These are phyloP conservation scores for Drosophila bocqueti DNA, from an alignment of 1,140 invertebrate genomes.

Conservation along the genomic window DNA sequence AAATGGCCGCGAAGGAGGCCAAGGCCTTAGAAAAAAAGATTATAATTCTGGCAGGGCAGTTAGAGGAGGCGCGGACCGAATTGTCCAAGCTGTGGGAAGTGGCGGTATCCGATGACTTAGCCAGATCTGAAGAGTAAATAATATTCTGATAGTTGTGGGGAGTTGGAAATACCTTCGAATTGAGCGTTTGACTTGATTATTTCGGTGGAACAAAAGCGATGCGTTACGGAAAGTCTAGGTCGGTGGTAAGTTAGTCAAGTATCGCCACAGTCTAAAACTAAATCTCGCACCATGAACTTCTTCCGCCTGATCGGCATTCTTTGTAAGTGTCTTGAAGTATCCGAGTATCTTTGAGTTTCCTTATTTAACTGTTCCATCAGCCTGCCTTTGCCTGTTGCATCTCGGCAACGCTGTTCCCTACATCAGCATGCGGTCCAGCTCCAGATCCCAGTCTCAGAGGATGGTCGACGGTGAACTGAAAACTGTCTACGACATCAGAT, in stretches of 20 bases:
- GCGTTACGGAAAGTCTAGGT: not conserved
- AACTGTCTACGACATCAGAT: constrained; percentile 3
- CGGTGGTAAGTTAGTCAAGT: too few species aligned
- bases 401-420: not conserved
- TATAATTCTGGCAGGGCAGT: too few species aligned
- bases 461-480: not conserved
- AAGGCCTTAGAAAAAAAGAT: too few species aligned
- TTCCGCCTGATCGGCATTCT: not conserved
- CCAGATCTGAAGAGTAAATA: too few species aligned
- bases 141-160: too few species aligned
- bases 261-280: not conserved
- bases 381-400: not conserved
- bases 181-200: too few species aligned
- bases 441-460: not conserved
- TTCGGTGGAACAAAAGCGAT: not conserved
- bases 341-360: too few species aligned
- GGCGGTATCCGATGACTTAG: too few species aligned
- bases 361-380: not conserved
- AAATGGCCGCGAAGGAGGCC: too few species aligned
- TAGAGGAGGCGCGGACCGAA: too few species aligned
- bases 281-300: constrained; percentile 9
- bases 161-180: not conserved
- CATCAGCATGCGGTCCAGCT: constrained; percentile 3
- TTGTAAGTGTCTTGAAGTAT: constrained; percentile 9
- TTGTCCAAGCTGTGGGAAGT: too few species aligned